Evolutionary conservation across 2,888 invertebrate genomes (phyloP), one percentile per base, ranked within the genome.

Genomic region (Mimas tiliae): DNA sequence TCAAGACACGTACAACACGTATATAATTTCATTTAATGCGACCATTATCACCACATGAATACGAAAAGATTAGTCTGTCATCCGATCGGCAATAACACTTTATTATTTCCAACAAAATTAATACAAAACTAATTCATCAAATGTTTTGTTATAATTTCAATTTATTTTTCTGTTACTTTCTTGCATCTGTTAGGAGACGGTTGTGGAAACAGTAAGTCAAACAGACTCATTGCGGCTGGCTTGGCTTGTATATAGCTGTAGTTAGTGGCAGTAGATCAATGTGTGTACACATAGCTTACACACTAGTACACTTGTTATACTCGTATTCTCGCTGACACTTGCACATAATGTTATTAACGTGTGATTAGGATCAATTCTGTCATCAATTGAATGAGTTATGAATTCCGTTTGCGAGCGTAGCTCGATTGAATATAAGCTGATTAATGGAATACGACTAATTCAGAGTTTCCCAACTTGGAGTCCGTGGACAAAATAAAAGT

Each of bases 201-300:
- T 93, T 93, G 87, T 93, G 93, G 93, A 93, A 93, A 93, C 93
- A 93, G 93, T 93, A 93, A 93, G 93, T 93, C 85, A 86, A 88
- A 76, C 87, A 86, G 88, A 83, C 75, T 87, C 88, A 87, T 89
- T 90, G 86, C 88, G 89, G 86, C 82, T 89, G 87, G 92, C 91
- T 92, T 91, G 80, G 92, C 92, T 92, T 91, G 78, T 85, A 82
- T 76, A 79, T 88, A 86, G 86, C 77, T 67, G 78, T 78, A 78
- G 78, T 70, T 78, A 78, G 87, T 68, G 68, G 79, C 89, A 87
- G 87, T 78, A 78, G 80, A 79, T 84, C 75, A 79, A 70, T 79
- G 71, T 82, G 68, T 79, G 71, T 62, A 51, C 48, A 74, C 74
- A 72, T 68, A 69, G 64, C 65, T 58, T 58, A 42, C 58, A 38